Conservation (phyloP, 2,113 vertebrate genomes). For the Platysternon megacephalum region DNA sequence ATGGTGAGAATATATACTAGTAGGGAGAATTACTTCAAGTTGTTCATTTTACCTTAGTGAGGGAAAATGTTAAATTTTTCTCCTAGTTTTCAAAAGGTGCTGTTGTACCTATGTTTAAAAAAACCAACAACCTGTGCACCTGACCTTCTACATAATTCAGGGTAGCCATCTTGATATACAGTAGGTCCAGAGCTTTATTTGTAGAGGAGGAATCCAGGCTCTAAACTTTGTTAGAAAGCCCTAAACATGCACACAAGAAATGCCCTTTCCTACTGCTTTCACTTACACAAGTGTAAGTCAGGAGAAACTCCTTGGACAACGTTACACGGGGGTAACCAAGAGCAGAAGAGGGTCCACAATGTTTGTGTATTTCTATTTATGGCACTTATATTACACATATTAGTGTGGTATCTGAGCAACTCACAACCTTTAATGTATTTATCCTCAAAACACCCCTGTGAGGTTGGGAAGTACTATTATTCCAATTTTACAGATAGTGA, state of each 20-base stretch:
- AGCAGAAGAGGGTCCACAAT: background rate
- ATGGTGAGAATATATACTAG: background rate
- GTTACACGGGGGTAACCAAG: background rate
- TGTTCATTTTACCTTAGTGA: background rate
- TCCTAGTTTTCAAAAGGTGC: background rate
- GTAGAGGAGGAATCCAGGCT: background rate
- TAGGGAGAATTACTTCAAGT: background rate
- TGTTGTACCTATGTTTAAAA: background rate
- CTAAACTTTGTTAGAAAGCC: background rate
- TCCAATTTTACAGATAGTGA: background rate
- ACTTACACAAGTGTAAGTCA: accelerated
- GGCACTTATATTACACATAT: background rate
- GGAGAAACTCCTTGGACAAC: background rate
- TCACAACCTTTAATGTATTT: background rate
- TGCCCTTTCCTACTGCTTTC: background rate
- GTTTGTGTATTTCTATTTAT: background rate
- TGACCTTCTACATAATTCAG: background rate
- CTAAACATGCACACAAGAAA: background rate
- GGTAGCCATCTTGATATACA: background rate
- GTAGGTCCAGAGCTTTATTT: background rate
- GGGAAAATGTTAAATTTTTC: background rate
- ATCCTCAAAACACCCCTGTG: background rate
- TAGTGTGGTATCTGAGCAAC: background rate
- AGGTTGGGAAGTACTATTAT: background rate
- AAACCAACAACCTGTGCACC: background rate